Evolutionary conservation across 2,888 invertebrate genomes (phyloP), one percentile per base, ranked within the genome.

Genomic region (Nowickia ferox): DNA sequence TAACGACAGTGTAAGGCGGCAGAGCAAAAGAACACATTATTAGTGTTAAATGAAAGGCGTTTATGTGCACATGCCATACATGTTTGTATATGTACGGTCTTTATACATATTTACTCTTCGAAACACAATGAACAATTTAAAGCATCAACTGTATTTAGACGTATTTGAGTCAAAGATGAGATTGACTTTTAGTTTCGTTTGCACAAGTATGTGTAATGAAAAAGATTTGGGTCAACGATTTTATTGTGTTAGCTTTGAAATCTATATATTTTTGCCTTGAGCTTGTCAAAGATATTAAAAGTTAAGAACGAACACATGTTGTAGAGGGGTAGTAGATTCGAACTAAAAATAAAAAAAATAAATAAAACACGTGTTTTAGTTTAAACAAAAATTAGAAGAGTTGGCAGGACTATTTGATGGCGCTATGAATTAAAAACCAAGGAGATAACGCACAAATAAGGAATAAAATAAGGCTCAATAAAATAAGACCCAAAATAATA

Each of bases 151-250:
- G 38, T 10, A n/a, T n/a, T n/a, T n/a, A 17, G 17, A 61, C 42
- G 42, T 10, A 17, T 38, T 42, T 8, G 13, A 51, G 38, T 19
- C 19, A 40, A 74, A 30, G 30, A 61, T n/a, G n/a, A n/a, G 9
- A 48, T 40, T 78, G 68, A 69, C 65, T 66, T 55, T 46, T 13
- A 46, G 9, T 10, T 30, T 55, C 11, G 1, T 68, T 63, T 78
- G 9, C 3, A 53, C 44, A 42, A 63, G 19, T 13, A 51, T 38
- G n/a, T 11, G 19, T 61, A 61, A 81, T 75, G 53, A 51, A 59
- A 38, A 9, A 30, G 65, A 86, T 86, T 86, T 80, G 76, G 86
- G 86, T 83, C 86, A 86, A 86, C 38, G 86, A 83, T 86, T 83
- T 80, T 68, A 79, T 78, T 83, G 53, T 86, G 66, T 55, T 30